phyloP scores from a whole-genome alignment of 2,797 vertebrate genomes.

The Ataeniobius toweri region DNA sequence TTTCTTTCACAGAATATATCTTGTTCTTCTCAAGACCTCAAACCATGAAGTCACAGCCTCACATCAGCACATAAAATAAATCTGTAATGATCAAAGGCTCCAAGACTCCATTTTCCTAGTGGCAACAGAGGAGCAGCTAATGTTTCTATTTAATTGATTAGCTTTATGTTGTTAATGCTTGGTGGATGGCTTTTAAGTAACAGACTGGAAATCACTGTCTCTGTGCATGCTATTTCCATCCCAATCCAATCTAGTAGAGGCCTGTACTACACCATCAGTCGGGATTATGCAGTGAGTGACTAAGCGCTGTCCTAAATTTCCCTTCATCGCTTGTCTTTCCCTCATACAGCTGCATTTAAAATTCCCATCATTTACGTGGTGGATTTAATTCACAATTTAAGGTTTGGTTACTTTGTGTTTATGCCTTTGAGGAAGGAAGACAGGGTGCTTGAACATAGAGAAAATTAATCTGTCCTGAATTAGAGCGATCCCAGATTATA shows the following conservation, averaged over 20 bases:
- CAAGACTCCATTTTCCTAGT: conserved; percentile 20
- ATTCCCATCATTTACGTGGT: not conserved
- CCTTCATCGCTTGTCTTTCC: not conserved
- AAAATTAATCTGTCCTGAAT: conserved; percentile 80
- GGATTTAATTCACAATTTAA: conserved; percentile 8
- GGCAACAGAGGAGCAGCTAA: conserved; percentile 25
- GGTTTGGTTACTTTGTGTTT: conserved; percentile 4
- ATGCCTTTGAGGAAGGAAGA: conserved; percentile 2
- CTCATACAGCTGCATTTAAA: conserved; percentile 26
- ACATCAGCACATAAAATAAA: conserved; percentile 38
- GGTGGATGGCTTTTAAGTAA: conserved; percentile 33
- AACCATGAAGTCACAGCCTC: conserved; percentile 29
- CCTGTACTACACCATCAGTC: conserved; percentile 18
- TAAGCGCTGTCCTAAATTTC: conserved; percentile 31
- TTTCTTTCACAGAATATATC: conserved; percentile 16
- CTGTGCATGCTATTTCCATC: conserved; percentile 35
- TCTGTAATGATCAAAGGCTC: conserved; percentile 48
- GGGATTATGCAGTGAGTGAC: conserved; percentile 25
- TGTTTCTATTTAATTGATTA: conserved; percentile 54
- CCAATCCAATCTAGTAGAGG: conserved; percentile 31
- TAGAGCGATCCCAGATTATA: conserved; percentile 81
- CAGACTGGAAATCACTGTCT: conserved; percentile 25
- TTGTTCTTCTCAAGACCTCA: conserved; percentile 3
- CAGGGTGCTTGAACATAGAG: conserved; percentile 55
- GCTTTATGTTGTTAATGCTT: conserved; percentile 62